Evolutionary conservation across 2,888 invertebrate species (phyloP), one percentile per base, ranked within the genome.

Genomic region (Esperia sulphurella): DNA sequence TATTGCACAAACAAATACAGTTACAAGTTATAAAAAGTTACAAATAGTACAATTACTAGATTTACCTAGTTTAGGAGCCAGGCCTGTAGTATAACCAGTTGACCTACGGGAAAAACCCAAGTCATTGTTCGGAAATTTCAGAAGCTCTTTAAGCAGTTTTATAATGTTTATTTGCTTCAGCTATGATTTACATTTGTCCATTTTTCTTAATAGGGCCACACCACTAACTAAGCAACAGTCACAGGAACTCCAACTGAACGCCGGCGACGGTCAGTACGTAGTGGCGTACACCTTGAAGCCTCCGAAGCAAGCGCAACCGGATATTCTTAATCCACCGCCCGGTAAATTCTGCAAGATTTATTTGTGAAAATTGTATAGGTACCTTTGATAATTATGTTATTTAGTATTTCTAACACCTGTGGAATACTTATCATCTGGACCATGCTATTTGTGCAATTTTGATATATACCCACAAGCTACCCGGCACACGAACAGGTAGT

Each of bases 221-320:
- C 65, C 73, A n/a, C 79, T 78, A n/a, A 65, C 68, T 10, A 83
- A 83, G 51, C 84, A 82, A 47, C 84, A 82, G 21, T 75, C 87
- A 0, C 77, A 85, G 2, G 88, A 86, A 53, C 61, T 89, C 8
- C 88, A 88, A 48, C 63, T 95, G 44, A 95, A 95, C 57, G 94
- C 95, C 13, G 94, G 94, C 1, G 95, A 95, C 69, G 95, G 96
- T 58, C 93, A 95, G 53, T 95, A 96, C 71, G 95, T 96, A 48
- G 95, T 96, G 14, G 95, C 96, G 8, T 96, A 95, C 67, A 96
- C 96, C 3, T 79, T 96, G 54, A 96, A 96, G 71, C 93, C 94
- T 33, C 85, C 91, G 1, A 88, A 87, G 51, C 92, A 92, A 57
- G 90, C 90, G 31, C 94, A 94, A 64, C 94, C 94, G 8, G 94